phyloP scores from a whole-genome alignment of 64 coral and sea anemone genomes.

The Montipora efflorescens region DNA sequence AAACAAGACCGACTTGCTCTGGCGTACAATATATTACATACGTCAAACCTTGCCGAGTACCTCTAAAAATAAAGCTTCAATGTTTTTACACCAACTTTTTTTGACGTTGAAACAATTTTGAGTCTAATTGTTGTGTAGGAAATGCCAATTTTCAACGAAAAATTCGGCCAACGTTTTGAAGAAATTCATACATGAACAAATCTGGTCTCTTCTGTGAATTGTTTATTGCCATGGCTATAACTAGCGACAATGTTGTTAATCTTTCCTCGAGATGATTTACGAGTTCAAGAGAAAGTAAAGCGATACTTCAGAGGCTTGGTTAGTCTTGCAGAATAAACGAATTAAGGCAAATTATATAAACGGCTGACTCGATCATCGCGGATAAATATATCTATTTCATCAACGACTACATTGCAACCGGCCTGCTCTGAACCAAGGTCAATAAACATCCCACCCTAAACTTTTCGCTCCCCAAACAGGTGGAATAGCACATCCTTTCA shows the following conservation, averaged over 20 bases:
- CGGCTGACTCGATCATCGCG: neutral
- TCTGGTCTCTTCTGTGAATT: slow-evolving; percentile 1
- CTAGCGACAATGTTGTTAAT: neutral
- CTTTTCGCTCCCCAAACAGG: neutral
- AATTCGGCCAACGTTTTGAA: too few species aligned
- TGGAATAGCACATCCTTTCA: neutral
- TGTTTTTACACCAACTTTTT: neutral
- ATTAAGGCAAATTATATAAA: neutral
- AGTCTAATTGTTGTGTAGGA: neutral
- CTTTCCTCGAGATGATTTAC: neutral
- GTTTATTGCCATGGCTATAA: neutral
- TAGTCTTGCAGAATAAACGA: neutral
- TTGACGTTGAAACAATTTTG: neutral
- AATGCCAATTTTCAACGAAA: neutral
- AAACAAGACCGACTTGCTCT: neutral
- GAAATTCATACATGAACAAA: neutral
- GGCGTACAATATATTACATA: neutral
- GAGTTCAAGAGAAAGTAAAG: neutral
- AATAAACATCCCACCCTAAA: neutral
- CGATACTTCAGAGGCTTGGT: neutral
- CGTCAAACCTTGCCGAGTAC: neutral
- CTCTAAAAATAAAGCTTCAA: neutral
- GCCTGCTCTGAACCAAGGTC: neutral
- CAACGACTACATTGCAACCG: neutral
- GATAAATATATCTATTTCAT: slow-evolving; percentile 54